These are phyloP conservation scores for Mico argentatus DNA, from an alignment of 2,797 vertebrate species.

Conservation along the genomic window DNA sequence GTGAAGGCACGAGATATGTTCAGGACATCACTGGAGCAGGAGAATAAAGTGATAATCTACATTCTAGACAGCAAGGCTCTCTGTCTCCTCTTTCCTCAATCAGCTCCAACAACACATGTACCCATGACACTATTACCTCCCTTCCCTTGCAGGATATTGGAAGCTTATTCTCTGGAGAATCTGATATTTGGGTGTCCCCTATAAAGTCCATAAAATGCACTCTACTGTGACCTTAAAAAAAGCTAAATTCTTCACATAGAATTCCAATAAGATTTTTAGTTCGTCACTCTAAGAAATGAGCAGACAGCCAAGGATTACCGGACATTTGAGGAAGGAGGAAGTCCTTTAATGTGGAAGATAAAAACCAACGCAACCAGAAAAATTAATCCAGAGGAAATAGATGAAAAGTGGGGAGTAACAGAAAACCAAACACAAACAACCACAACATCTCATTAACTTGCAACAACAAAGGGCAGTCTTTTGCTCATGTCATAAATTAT, in stretches of 20 bases:
- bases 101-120: not conserved
- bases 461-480: not conserved
- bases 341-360: conserved; percentile 29
- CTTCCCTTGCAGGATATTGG: not conserved
- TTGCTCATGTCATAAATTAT: not conserved
- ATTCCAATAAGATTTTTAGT: conserved; percentile 1
- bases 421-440: not conserved
- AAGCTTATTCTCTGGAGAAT: not conserved
- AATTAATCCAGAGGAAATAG: not conserved
- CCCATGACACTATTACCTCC: not conserved
- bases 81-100: not conserved
- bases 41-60: not conserved
- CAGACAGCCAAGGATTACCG: not conserved
- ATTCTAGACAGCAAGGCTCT: not conserved
- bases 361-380: conserved; percentile 34
- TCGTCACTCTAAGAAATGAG: conserved; percentile 45
- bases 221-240: not conserved
- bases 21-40: not conserved
- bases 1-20: not conserved
- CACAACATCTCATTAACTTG: not conserved
- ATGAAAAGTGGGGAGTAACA: not conserved
- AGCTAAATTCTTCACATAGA: not conserved
- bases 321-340: conserved; percentile 30
- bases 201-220: not conserved
- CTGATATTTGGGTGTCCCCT: not conserved